phyloP scores from a whole-genome alignment of 2,113 vertebrate genomes.

The Spea multiplicata region DNA sequence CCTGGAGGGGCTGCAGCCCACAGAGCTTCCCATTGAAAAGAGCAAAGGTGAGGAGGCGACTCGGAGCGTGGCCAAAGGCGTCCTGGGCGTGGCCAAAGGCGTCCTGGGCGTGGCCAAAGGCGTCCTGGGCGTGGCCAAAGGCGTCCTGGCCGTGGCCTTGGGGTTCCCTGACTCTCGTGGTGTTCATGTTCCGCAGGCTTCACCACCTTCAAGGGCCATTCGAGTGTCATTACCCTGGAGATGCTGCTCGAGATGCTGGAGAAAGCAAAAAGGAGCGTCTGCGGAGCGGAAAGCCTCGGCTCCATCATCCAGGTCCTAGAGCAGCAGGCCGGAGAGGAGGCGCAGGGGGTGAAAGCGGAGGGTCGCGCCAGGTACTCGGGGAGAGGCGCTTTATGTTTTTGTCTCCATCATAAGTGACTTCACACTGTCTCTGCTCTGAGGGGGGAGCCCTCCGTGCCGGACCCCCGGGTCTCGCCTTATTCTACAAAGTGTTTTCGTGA shows the following conservation, averaged over 20 bases:
- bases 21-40: constrained; percentile 71
- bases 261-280: constrained; percentile 69
- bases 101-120: no score
- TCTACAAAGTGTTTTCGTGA: no score
- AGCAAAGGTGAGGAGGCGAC: constrained; percentile 73
- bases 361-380: constrained; percentile 56
- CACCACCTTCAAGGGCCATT: constrained; percentile 61
- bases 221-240: constrained; percentile 69
- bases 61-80: neutral
- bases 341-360: constrained; percentile 30
- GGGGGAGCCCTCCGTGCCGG: no score
- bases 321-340: constrained; percentile 61
- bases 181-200: constrained; percentile 57
- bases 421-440: no score
- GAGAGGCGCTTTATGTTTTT: no score
- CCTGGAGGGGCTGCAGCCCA: constrained; percentile 70
- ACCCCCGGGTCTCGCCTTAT: no score
- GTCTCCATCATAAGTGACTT: no score
- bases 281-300: constrained; percentile 65
- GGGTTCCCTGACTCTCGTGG: neutral
- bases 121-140: no score
- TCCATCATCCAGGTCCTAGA: constrained; percentile 75
- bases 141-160: no score
- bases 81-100: no score
- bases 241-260: constrained; percentile 69